phyloP scores from a whole-genome alignment of 2,888 invertebrate species.

The Siphlonurus alternatus region DNA sequence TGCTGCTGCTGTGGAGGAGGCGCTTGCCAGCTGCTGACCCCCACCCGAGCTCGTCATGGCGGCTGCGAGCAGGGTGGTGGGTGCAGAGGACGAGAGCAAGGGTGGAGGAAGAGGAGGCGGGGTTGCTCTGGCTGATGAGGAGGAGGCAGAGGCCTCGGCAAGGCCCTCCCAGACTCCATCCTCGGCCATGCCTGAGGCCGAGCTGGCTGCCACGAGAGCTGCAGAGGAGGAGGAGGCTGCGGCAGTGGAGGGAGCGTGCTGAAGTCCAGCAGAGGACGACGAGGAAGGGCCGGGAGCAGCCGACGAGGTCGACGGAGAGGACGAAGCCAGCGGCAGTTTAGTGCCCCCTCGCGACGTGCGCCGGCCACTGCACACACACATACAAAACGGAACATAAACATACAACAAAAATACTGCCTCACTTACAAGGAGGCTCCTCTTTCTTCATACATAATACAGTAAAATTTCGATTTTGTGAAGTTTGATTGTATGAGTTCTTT shows the following conservation, averaged over 20 bases:
- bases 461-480: too few relatives aligned
- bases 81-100: background rate
- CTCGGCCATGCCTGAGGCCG: too few relatives aligned
- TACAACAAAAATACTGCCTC: background rate
- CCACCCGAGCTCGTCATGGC: background rate
- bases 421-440: background rate
- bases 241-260: background rate
- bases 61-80: background rate
- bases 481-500: too few relatives aligned
- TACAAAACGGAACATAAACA: constrained; percentile 7
- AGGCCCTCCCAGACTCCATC: background rate
- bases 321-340: constrained; percentile 21
- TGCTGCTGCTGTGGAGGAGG: constrained; percentile 18
- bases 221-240: background rate
- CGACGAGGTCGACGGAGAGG: background rate
- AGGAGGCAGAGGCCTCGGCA: background rate
- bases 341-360: constrained; percentile 29
- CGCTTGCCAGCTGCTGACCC: constrained; percentile 10
- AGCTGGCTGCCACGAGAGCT: background rate
- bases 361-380: constrained; percentile 24
- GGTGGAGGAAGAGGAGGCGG: background rate
- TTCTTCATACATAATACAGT: background rate
- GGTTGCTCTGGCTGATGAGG: background rate
- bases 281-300: background rate
- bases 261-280: background rate